Base-by-base conservation (phyloP, 2,113 vertebrate species). In the Clinocottus analis region DNA sequence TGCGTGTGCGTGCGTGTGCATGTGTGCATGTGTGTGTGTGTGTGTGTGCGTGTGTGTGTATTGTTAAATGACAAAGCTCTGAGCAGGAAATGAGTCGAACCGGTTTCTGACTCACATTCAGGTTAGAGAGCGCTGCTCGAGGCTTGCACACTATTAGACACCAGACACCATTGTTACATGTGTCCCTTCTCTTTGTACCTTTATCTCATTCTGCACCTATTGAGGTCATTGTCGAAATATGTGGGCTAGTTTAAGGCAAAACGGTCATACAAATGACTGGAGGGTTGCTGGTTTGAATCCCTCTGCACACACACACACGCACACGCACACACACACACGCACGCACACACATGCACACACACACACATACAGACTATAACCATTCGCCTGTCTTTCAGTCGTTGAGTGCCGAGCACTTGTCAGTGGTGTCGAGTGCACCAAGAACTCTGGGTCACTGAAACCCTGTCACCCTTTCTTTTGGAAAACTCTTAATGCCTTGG, bases 51-150 rank as follows among this genome's bases (percentile, higher is more conserved):
- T 64, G 81, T 62, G 77, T 60, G 60, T 67, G 27, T 49, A 69
- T 82, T 77, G 82, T 80, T 75, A 82, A 90, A 84, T 85, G 83
- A 89, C 85, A 87, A 90, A 84, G 77, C 80, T 79, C 61, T 70
- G 77, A 80, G 84, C 58, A 83, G 79, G 72, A 91, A 91, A 90
- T 87, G 76, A 87, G 90, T 78, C 17, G 21, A 88, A 93, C 92
- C 51, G 66, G 90, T 93, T 91, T 77, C 69, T 89, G 83, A 85
- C 83, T 87, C 71, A 86, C 79, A 87, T 86, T 87, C 77, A 88
- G 87, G 87, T 87, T 89, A 65, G 64, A 85, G 68, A 85, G 80
- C 71, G 66, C 16, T 41, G 81, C 88, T 85, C 79, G 5, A 1
- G 88, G 86, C 76, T 47, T 17, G 31, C 65, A 51, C 65, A 66